Conservation (phyloP, 2,888 invertebrate genomes). For the Spicauda simplicius region DNA sequence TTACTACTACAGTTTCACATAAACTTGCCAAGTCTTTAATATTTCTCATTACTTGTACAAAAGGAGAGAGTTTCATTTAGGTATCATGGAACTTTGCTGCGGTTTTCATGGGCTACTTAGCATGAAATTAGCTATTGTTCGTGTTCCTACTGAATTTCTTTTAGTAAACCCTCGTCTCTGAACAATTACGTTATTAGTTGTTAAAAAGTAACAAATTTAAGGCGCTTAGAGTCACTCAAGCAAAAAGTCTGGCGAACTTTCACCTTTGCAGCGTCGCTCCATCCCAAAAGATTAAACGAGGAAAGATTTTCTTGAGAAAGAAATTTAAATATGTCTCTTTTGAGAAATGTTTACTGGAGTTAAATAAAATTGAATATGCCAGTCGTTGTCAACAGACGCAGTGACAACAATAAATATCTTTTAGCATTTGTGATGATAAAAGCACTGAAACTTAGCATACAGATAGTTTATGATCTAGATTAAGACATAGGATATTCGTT, state of each 20-base stretch:
- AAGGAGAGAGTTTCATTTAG: conserved; percentile 11
- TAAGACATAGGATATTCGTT: too few species aligned
- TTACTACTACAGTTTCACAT: too few species aligned
- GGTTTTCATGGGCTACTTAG: conserved; percentile 33
- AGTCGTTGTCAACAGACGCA: too few species aligned
- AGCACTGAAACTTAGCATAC: too few species aligned
- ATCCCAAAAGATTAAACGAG: too few species aligned
- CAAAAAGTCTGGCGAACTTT: conserved; percentile 4
- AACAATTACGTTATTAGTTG: conserved; percentile 22
- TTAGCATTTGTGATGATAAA: too few species aligned
- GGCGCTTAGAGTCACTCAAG: neutral
- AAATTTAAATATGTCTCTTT: too few species aligned
- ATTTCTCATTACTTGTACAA: conserved; percentile 26
- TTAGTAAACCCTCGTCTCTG: conserved; percentile 26
- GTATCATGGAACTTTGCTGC: conserved; percentile 21
- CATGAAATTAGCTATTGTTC: conserved; percentile 36
- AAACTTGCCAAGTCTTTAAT: neutral
- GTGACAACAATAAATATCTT: too few species aligned
- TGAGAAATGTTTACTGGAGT: too few species aligned
- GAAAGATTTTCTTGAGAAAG: too few species aligned
- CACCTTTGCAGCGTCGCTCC: neutral
- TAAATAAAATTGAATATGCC: too few species aligned
- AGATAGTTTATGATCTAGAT: too few species aligned
- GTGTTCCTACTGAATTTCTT: conserved; percentile 26
- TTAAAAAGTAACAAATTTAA: conserved; percentile 1